Base-by-base conservation (phyloP, 2,113 vertebrate genomes). In the Ammodramus savannarum region DNA sequence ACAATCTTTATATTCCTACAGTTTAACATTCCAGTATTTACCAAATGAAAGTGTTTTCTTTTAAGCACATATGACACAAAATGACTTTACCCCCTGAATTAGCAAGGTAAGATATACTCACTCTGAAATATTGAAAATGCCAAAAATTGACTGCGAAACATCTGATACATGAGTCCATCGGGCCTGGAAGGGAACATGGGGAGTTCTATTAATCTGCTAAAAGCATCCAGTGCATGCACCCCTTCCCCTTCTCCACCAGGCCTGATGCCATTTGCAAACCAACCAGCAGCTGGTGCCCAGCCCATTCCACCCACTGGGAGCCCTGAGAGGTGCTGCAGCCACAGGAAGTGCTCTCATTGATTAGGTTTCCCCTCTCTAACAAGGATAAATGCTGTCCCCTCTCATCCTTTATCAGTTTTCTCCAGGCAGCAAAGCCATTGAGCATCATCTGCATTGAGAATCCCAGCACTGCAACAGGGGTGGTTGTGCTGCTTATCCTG, bases 51-150 rank as follows among this genome's bases (percentile, higher is more conserved):
- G 7, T 13, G 13, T 74, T 81, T 73, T 81, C 31, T 43, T n/a
- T 44, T 44, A 65, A 67, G 44, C 34, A 52, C 0, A 0, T 9
- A 31, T 4, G 1, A 67, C 29, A 83, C 26, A 74, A 71, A 72
- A 36, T 21, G 0, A 31, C 12, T 85, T 58, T 27, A 76, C 38
- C 12, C 81, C 10, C 1, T 41, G 39, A 85, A 85, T 19, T 71
- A 83, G 18, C 74, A 71, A 93, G 18, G 44, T 20, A 92, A 79
- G 59, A 75, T 31, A 68, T 78, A 98, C 99, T 99, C 97, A 99
- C 99, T 99, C 96, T 99, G 99, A 98, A 99, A 99, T 96, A 99
- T 99, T 92, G 99, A 99, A 97, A 99, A 99, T 0, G 98, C 99
- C 96, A 99, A 98, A 95, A 99, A 99, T 94, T 99, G 99, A 95